Conservation (phyloP, 2,797 vertebrate genomes). For the Borostomias antarcticus region DNA sequence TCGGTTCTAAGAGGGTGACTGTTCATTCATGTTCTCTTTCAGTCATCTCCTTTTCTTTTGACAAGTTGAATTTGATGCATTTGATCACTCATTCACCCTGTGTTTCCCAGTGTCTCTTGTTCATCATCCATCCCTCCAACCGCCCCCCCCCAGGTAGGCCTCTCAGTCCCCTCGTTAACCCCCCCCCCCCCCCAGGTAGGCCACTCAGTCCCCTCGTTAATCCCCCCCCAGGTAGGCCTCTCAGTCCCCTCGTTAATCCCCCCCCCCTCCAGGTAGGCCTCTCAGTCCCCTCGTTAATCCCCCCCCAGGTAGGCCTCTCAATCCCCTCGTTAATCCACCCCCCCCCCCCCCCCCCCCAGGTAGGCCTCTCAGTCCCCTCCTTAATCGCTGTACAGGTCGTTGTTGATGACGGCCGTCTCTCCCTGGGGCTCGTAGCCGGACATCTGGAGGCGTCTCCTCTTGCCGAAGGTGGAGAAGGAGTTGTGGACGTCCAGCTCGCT, state of each 20-base stretch:
- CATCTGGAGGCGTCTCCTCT: slow-evolving; percentile 86
- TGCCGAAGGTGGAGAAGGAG: slow-evolving; percentile 93
- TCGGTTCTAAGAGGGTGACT: not conserved
- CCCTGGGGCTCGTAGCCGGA: slow-evolving; percentile 80
- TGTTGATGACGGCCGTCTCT: slow-evolving; percentile 86
- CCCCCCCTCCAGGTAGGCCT: slow-evolving; percentile 24
- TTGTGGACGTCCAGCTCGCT: slow-evolving; percentile 85
- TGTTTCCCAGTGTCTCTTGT: not conserved
- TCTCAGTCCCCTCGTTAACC: slow-evolving; percentile 25
- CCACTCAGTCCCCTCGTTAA: too few species aligned
- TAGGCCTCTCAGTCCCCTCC: not conserved
- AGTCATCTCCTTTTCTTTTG: not conserved
- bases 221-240: not conserved
- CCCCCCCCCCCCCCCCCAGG: not conserved
- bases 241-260: slow-evolving; percentile 51
- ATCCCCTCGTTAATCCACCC: slow-evolving; percentile 10
- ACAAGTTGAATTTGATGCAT: slow-evolving; percentile 13
- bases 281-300: slow-evolving; percentile 25
- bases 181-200: slow-evolving; percentile 33
- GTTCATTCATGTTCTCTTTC: not conserved
- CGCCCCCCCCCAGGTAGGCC: slow-evolving; percentile 24
- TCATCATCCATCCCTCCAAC: not conserved
- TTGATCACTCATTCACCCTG: slow-evolving; percentile 23
- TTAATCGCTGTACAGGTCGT: slow-evolving; percentile 83
- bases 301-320: slow-evolving; percentile 29